phyloP scores from a whole-genome alignment of 2,113 vertebrate genomes.

The Tenrec ecaudatus region DNA sequence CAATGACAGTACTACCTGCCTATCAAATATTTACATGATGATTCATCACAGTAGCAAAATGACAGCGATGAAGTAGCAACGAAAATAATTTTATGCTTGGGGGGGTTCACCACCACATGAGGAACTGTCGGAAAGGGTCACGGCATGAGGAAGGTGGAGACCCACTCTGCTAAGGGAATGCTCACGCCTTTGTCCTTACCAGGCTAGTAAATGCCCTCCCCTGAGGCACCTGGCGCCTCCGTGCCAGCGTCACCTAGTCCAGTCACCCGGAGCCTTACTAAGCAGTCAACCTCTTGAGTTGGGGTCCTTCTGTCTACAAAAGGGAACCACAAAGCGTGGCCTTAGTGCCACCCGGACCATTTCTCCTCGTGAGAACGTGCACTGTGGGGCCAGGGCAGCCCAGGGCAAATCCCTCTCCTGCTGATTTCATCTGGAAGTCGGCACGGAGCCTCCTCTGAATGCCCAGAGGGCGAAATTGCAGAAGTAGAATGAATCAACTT shows the following conservation, averaged over 20 bases:
- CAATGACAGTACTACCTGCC: too few species aligned
- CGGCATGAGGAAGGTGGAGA: too few species aligned
- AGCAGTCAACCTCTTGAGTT: background rate
- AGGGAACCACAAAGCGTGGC: constrained; percentile 21
- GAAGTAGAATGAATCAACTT: constrained; percentile 77
- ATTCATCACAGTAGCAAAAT: too few species aligned
- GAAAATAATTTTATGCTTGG: too few species aligned
- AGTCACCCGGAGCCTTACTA: background rate
- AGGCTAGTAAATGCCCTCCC: background rate
- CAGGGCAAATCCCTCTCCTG: constrained; percentile 61
- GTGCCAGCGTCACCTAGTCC: background rate
- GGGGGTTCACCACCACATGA: too few species aligned
- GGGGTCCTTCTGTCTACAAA: background rate
- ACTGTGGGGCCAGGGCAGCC: background rate
- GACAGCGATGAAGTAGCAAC: too few species aligned
- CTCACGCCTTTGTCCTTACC: background rate
- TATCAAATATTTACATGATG: too few species aligned
- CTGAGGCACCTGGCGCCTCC: background rate
- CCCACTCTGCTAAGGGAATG: background rate
- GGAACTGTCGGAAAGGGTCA: too few species aligned
- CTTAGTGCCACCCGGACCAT: background rate
- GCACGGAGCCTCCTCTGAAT: constrained; percentile 64
- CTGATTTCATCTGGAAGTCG: constrained; percentile 61
- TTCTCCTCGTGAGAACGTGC: constrained; percentile 34
- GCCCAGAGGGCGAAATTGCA: constrained; percentile 69